A percentile compares a stretch with the other conserved stretches of the same genome.
Conservation (phyloP, 2,797 vertebrate genomes). For the Silurus aristotelis region DNA sequence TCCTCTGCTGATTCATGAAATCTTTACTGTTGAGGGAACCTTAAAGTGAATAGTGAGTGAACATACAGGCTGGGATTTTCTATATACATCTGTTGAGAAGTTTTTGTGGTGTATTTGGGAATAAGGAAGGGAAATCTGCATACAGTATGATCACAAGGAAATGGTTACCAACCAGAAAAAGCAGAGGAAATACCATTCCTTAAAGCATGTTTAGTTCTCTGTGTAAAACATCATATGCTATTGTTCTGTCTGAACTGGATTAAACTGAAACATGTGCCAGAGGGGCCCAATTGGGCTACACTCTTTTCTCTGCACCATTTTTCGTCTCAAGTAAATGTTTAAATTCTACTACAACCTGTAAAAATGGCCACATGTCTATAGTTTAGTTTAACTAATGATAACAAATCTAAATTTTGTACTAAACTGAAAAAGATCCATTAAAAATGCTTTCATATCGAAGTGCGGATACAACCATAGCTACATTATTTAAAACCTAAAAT, state of each 20-base stretch:
- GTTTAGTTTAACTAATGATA: not conserved
- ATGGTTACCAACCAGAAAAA: constrained; percentile 72
- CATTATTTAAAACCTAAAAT: constrained; percentile 13
- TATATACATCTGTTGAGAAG: constrained; percentile 24
- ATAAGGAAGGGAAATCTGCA: constrained; percentile 12
- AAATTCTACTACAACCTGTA: not conserved
- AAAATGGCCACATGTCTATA: not conserved
- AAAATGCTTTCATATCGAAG: not conserved
- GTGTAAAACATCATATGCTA: constrained; percentile 67
- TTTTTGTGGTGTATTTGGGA: constrained; percentile 5
- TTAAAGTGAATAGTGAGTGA: constrained; percentile 38
- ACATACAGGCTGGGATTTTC: constrained; percentile 47
- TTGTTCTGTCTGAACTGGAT: constrained; percentile 66
- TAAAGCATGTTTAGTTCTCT: constrained; percentile 65
- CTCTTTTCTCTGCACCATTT: constrained; percentile 30
- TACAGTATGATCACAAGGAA: constrained; percentile 54
- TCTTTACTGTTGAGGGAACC: not conserved
- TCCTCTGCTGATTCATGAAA: not conserved
- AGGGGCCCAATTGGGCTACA: constrained; percentile 30
- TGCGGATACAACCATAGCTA: not conserved
- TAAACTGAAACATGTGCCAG: constrained; percentile 74
- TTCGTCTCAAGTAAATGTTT: constrained; percentile 29
- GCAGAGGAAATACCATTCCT: constrained; percentile 70
- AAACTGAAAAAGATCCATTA: not conserved
- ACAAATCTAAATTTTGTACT: not conserved